These are phyloP conservation scores for Pangasius krempfi DNA, from an alignment of 2,797 vertebrate species.

Conservation along the genomic window DNA sequence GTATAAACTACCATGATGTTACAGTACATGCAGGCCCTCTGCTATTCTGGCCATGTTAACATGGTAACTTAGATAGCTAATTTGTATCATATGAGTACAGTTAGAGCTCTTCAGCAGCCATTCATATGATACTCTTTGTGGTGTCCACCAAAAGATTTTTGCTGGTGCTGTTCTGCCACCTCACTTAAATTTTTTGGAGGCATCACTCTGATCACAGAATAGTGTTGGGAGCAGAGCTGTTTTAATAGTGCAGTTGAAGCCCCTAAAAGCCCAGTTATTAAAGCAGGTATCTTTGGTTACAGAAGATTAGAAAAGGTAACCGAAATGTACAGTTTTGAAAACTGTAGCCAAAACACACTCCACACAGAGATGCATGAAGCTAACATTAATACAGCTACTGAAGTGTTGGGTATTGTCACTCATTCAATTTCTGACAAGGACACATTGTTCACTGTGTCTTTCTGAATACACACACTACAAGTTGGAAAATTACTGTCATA, in stretches of 20 bases:
- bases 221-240: too few species aligned
- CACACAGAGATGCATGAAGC: neutral
- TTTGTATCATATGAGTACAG: neutral
- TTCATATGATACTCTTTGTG: neutral
- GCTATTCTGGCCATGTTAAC: neutral
- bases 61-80: neutral
- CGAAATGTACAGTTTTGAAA: neutral
- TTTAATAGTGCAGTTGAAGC: too few species aligned
- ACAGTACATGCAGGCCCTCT: neutral
- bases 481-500: neutral
- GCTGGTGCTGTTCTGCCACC: neutral
- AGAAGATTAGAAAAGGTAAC: too few species aligned
- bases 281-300: too few species aligned
- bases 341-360: neutral
- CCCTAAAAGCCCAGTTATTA: too few species aligned
- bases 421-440: too few species aligned
- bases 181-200: neutral
- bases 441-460: too few species aligned
- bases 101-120: neutral
- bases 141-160: neutral
- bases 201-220: neutral
- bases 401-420: neutral
- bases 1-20: neutral
- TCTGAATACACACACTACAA: too few species aligned
- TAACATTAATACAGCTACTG: neutral